Evolutionary conservation across 2,888 invertebrate genomes (phyloP).

Genomic region (Augiades crinisus): DNA sequence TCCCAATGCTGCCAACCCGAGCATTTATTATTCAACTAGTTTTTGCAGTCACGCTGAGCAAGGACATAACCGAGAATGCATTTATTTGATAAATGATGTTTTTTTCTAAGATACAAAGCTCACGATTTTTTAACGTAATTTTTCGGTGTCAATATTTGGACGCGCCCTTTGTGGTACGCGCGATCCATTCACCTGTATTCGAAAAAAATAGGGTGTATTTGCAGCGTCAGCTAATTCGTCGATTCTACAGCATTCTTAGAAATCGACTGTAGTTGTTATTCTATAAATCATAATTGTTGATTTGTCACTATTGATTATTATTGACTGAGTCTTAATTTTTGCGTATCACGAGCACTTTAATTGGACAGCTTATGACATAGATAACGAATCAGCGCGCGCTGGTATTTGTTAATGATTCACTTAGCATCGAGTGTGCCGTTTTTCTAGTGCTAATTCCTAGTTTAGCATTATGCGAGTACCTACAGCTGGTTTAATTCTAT

Average conservation of each 20-base stretch:
- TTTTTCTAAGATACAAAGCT: slow-evolving; percentile 46
- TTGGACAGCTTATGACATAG: slow-evolving; percentile 34
- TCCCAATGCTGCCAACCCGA: slow-evolving; percentile 70
- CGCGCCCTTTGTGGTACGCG: slow-evolving; percentile 50
- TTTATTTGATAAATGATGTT: slow-evolving; percentile 78
- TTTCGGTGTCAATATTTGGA: slow-evolving; percentile 63
- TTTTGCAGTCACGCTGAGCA: slow-evolving; percentile 78
- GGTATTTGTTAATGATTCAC: slow-evolving; percentile 49
- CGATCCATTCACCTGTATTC: slow-evolving; percentile 54
- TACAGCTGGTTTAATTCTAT: slow-evolving; percentile 63
- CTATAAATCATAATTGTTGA: background rate
- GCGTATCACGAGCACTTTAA: slow-evolving; percentile 37
- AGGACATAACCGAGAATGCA: slow-evolving; percentile 74
- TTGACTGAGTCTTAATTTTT: slow-evolving; percentile 1
- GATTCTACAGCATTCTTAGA: background rate
- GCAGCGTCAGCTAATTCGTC: background rate
- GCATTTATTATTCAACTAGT: slow-evolving; percentile 78
- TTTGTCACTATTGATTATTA: slow-evolving; percentile 1
- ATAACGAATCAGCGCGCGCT: slow-evolving; percentile 43
- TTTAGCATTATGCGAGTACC: slow-evolving; percentile 45
- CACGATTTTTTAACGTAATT: slow-evolving; percentile 53
- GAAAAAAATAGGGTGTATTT: slow-evolving; percentile 41
- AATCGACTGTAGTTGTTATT: background rate
- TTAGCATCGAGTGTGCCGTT: slow-evolving; percentile 35
- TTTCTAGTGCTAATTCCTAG: slow-evolving; percentile 44